Evolutionary conservation across 2,888 invertebrate genomes (phyloP).

Genomic region (Drosophila koepferae): DNA sequence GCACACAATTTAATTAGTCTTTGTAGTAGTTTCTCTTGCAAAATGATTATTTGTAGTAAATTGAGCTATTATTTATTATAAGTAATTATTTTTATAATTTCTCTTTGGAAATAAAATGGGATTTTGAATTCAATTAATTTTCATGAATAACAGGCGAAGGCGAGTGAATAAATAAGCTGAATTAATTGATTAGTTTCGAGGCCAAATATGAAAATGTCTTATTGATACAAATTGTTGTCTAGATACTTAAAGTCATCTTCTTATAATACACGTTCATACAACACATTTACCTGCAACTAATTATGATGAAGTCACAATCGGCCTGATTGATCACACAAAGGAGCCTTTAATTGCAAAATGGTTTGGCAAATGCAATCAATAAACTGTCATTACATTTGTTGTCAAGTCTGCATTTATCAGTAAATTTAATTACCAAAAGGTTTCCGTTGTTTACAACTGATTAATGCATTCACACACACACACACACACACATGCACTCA

Average conservation of each 20-base stretch:
- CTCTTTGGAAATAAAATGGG: too few relatives aligned
- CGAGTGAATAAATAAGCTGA: not conserved
- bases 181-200: not conserved
- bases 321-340: conserved; percentile 10
- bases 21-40: not conserved
- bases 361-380: conserved; percentile 33
- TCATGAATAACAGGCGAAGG: not conserved
- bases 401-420: conserved; percentile 46
- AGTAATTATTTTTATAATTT: too few relatives aligned
- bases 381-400: conserved; percentile 36
- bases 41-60: too few relatives aligned
- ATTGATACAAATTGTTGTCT: not conserved
- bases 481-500: not conserved
- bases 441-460: conserved; percentile 53
- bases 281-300: not conserved
- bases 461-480: conserved; percentile 40
- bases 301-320: not conserved
- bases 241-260: not conserved
- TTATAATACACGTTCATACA: not conserved
- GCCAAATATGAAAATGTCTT: not conserved
- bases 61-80: too few relatives aligned
- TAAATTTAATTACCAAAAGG: conserved; percentile 59
- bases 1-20: not conserved
- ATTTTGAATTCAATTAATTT: not conserved
- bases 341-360: conserved; percentile 22